Percentiles rank a stretch among this genome's conserved stretches.
These are phyloP conservation scores for Parnassius glacialis DNA, from an alignment of 2,888 invertebrate genomes.

Conservation along the genomic window DNA sequence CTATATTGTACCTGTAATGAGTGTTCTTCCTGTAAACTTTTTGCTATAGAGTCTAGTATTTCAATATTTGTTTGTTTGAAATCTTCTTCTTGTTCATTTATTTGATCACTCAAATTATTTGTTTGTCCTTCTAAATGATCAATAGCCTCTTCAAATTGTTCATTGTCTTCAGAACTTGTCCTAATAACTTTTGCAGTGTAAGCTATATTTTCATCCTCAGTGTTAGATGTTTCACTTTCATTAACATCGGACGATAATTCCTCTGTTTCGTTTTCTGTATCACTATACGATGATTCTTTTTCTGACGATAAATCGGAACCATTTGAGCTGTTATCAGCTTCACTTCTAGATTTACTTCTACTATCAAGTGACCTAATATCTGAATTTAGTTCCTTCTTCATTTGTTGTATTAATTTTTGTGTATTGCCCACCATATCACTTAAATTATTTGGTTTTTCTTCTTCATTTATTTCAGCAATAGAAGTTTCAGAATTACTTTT, in stretches of 20 bases:
- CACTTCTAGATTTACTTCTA: conserved; percentile 69
- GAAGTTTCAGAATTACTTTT: conserved; percentile 3
- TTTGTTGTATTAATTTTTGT: conserved; percentile 82
- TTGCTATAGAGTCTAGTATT: conserved; percentile 70
- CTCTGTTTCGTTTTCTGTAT: conserved; percentile 62
- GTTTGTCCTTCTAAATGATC: conserved; percentile 67
- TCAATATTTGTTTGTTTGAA: conserved; percentile 67
- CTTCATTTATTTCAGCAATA: not conserved
- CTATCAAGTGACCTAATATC: conserved; percentile 78
- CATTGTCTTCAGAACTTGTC: conserved; percentile 74
- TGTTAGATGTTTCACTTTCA: conserved; percentile 38
- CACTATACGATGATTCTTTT: conserved; percentile 75
- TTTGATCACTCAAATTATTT: conserved; percentile 35
- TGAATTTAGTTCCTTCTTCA: conserved; percentile 83
- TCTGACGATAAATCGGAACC: conserved; percentile 50
- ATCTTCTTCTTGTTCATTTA: conserved; percentile 60
- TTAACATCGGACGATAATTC: conserved; percentile 62
- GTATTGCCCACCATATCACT: conserved; percentile 82
- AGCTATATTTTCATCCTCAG: conserved; percentile 20
- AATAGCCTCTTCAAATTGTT: conserved; percentile 74
- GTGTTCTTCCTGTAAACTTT: conserved; percentile 67
- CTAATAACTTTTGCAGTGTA: conserved; percentile 38
- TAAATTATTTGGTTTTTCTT: conserved; percentile 60
- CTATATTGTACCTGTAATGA: conserved; percentile 48
- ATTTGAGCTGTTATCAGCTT: conserved; percentile 60